Conservation (phyloP, 2,888 invertebrate genomes). For the Oscheius onirici region DNA sequence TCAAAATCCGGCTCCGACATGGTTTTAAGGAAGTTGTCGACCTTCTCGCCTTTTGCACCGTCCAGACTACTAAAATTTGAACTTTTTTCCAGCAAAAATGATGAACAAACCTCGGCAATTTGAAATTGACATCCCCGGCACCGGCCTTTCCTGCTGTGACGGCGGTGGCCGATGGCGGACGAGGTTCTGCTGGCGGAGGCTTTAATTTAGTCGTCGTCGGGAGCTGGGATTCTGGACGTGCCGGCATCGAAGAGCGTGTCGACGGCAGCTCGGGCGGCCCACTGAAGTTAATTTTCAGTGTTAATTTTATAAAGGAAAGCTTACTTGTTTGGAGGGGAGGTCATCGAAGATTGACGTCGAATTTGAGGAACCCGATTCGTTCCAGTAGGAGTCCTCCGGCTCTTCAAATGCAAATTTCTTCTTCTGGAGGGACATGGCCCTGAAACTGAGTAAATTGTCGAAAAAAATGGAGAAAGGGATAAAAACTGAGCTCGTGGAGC, state of each 20-base stretch:
- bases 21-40: not conserved
- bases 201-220: constrained; percentile 14
- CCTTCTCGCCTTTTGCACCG: too few relatives aligned
- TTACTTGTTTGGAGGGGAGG: constrained; percentile 55
- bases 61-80: not conserved
- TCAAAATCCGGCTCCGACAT: not conserved
- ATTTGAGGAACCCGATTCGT: constrained; percentile 50
- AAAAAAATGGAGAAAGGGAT: too few relatives aligned
- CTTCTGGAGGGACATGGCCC: constrained; percentile 28
- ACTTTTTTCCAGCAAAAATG: not conserved
- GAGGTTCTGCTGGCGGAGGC: not conserved
- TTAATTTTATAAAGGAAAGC: not conserved
- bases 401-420: constrained; percentile 66
- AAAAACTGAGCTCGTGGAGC: too few relatives aligned
- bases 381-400: constrained; percentile 67
- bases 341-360: constrained; percentile 58
- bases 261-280: constrained; percentile 54
- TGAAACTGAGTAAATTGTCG: not conserved
- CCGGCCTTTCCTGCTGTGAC: not conserved
- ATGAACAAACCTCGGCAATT: not conserved
- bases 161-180: not conserved
- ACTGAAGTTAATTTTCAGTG: constrained; percentile 10
- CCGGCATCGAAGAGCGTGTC: constrained; percentile 52
- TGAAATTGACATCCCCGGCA: not conserved
- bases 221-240: constrained; percentile 22